These are phyloP conservation scores for Hippocampus kuda DNA, from an alignment of 2,797 vertebrate genomes.

Conservation along the genomic window DNA sequence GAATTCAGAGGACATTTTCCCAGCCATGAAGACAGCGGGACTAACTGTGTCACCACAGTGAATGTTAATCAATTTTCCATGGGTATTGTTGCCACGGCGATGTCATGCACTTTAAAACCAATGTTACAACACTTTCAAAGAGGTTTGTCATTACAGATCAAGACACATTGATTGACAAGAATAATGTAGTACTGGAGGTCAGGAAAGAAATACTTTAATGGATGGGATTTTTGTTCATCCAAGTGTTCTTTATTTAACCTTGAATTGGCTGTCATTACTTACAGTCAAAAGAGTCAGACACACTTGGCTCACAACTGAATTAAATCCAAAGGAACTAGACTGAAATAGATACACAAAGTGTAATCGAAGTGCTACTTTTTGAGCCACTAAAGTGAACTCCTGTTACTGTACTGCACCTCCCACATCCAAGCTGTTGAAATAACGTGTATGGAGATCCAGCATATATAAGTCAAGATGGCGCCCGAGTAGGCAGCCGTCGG, in stretches of 20 bases:
- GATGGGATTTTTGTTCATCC: not conserved
- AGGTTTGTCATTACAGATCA: not conserved
- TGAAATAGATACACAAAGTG: no score
- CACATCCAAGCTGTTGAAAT: no score
- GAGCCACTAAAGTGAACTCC: no score
- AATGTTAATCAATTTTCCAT: conserved; percentile 2
- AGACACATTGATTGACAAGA: not conserved
- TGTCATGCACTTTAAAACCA: not conserved
- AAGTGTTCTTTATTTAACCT: not conserved
- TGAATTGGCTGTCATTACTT: not conserved
- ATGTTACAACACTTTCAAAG: not conserved
- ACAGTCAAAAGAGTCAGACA: not conserved
- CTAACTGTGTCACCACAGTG: not conserved
- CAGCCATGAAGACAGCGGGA: not conserved
- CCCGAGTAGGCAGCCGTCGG: no score
- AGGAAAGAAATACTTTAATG: no score
- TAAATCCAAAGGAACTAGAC: not conserved
- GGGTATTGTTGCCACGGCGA: not conserved
- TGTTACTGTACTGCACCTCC: no score
- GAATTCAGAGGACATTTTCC: not conserved
- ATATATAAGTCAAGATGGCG: no score
- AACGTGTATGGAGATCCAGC: no score
- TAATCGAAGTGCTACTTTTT: no score
- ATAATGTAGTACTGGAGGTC: no score
- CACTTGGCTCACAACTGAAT: not conserved